These are phyloP conservation scores for Catagonus wagneri DNA, from an alignment of 2,113 vertebrate species.

Conservation along the genomic window DNA sequence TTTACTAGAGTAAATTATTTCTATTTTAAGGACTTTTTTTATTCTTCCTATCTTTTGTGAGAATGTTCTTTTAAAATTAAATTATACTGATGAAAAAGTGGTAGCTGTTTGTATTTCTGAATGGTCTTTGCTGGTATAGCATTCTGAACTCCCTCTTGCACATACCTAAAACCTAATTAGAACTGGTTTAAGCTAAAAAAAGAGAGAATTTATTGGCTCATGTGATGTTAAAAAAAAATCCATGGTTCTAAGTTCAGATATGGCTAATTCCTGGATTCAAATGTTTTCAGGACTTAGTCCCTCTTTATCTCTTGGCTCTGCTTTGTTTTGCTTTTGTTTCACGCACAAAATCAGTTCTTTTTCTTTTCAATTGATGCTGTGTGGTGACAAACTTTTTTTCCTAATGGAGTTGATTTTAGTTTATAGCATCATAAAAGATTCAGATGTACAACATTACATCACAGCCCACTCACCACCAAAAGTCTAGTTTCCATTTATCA, in stretches of 20 bases:
- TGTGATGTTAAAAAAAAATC: not conserved
- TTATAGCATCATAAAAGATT: not conserved
- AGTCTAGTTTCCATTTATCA: not conserved
- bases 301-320: not conserved
- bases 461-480: not conserved
- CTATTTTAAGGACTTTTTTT: not conserved
- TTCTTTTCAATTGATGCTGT: not conserved
- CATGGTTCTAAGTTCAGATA: not conserved
- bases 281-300: not conserved
- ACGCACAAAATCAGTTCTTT: not conserved
- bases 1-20: conserved; percentile 18
- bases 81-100: not conserved
- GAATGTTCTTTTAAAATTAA: conserved; percentile 1
- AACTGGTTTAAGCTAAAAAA: not conserved
- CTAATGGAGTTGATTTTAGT: not conserved
- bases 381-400: not conserved
- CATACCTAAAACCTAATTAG: not conserved
- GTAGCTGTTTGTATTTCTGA: not conserved
- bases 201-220: not conserved
- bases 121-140: not conserved
- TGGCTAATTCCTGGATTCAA: not conserved
- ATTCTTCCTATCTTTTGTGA: not conserved
- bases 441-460: not conserved
- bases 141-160: not conserved
- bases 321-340: not conserved